Evolutionary conservation across 2,113 vertebrate genomes (phyloP).

Genomic region (Protobothrops mucrosquamatus): DNA sequence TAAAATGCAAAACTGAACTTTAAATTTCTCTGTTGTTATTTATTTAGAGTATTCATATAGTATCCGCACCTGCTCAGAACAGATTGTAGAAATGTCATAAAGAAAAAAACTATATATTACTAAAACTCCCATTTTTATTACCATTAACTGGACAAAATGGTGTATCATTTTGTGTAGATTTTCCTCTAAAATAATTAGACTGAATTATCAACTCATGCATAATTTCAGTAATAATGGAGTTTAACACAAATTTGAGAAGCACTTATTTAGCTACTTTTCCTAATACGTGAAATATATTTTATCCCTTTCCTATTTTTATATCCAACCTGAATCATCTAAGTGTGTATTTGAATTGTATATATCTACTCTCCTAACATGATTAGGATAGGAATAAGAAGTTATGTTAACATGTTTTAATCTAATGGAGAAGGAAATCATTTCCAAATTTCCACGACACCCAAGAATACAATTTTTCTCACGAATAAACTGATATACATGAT

Average conservation of each 20-base stretch:
- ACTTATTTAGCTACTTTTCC: background rate
- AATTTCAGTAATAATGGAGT: background rate
- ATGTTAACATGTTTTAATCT: background rate
- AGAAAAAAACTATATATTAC: background rate
- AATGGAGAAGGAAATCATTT: background rate
- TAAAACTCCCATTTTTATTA: background rate
- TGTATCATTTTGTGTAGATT: background rate
- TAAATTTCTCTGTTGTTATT: background rate
- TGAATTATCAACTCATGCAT: background rate
- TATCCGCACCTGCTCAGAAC: background rate
- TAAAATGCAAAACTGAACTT: background rate
- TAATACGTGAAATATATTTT: background rate
- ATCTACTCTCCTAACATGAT: background rate
- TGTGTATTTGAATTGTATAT: background rate
- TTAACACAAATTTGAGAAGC: background rate
- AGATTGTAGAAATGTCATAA: background rate
- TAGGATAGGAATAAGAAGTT: background rate
- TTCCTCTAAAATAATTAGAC: background rate
- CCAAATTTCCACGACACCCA: background rate
- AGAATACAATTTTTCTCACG: background rate
- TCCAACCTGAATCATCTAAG: background rate
- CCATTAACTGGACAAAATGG: background rate
- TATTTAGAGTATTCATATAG: background rate
- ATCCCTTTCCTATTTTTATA: background rate
- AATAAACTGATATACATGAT: background rate